Base-by-base conservation (phyloP, 2,113 vertebrate genomes). In the Microtus oregoni region DNA sequence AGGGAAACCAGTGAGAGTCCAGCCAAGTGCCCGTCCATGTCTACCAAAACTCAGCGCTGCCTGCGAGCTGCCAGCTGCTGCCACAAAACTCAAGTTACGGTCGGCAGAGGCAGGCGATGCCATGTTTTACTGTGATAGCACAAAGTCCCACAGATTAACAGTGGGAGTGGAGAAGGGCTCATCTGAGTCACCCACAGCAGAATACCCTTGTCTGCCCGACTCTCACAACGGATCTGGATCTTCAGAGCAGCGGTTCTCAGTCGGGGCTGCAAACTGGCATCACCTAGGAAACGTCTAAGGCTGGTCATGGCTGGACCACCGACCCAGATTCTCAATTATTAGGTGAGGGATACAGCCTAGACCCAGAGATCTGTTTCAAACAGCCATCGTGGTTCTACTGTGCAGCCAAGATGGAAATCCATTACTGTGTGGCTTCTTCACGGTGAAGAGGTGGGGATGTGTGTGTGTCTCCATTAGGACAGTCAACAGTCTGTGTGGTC, bases 281-380 rank as follows among this genome's bases (percentile, higher is more conserved):
- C 67, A 75, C 30, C 32, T 35, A 38, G 26, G 77, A 28, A 87
- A 61, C 10, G 65, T 67, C 89, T 28, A 19, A 28, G 70, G 65
- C 14, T 22, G 17, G 12, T 63, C 55, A 19, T 83, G 17, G 17
- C 58, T 92, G 81, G 15, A 26, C 26, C 5, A 83, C 63, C 86
- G 47, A 44, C 86, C n/a, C 22, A 77, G 86, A 87, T 75, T 94
- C 94, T 86, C 58, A 95, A 35, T 41, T 44, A 55, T 32, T 32
- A 61, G 22, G 2, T 79, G 26, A 12, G 24, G 10, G 17, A 5
- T 89, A 3, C 0, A 58, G 3, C 20, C 32, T 47, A 13, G 73
- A 82, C 2, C 9, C 15, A 1, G 32, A 15, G 30, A 61, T 28
- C 50, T 58, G 50, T 63, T n/a, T 19, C 58, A 86, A 95, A 94